Evolutionary conservation across 1,140 invertebrate species (phyloP), one percentile per base, ranked within the genome.

Genomic region (Lethocerus indicus): DNA sequence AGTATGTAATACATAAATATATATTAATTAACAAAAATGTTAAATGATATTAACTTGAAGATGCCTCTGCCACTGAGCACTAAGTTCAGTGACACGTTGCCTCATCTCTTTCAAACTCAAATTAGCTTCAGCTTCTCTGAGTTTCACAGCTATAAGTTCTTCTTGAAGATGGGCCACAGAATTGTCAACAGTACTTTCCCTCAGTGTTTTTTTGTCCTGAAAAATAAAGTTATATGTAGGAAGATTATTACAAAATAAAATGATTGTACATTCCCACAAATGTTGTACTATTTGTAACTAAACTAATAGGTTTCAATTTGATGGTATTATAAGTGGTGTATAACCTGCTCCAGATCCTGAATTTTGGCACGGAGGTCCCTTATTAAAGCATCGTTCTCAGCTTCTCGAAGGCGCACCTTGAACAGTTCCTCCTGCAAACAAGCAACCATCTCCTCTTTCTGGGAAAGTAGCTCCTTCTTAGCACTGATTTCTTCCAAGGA

Each of bases 131-230:
- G 94, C 94, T 66, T 99, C 95, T 21, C 92, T 71, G 21, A 98
- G 68, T 69, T 98, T 97, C 1, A 95, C 90, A 1, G 91, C 90
- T 59, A 97, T 95, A 21, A 98, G 67, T 67, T 98, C 95, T 63
- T 99, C 95, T 71, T 98, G 85, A 40, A 95, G 66, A 67, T 88
- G 85, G 9, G 90, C 90, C 1, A 95, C 87, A 13, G 87, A 88
- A 63, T 93, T 89, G 60, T 94, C 89, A 0, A 89, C 87, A 4
- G 81, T 83, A 13, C 79, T 79, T 67, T 90, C 83, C 27, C 91
- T 73, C 48, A 96, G 65, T 24, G 81, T 86, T 63, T 89, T 87
- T 60, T 93, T 93, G 58, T 92, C 88, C 67, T 73, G 55, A 29
- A 59, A 56, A 46, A 45, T 47, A 5, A 56, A n/a, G n/a, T n/a